These are phyloP conservation scores for Poecilia wingei DNA, from an alignment of 2,797 vertebrate species.

Conservation along the genomic window DNA sequence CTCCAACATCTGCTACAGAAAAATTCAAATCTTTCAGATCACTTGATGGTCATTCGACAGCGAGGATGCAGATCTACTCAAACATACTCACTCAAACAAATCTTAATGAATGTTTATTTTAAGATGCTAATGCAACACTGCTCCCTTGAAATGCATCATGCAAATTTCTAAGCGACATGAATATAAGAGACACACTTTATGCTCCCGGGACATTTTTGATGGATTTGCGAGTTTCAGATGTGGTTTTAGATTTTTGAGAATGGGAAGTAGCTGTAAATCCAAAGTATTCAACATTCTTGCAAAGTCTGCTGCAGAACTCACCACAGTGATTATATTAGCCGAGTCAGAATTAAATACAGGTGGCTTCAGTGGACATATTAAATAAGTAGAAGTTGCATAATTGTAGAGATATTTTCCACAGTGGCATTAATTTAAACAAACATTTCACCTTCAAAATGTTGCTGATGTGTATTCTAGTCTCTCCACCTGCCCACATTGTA, in stretches of 20 bases:
- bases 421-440: background rate
- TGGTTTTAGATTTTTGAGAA: background rate
- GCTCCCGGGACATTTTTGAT: background rate
- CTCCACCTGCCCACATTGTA: constrained; percentile 6
- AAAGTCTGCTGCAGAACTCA: constrained; percentile 2
- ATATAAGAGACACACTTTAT: background rate
- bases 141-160: background rate
- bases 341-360: background rate
- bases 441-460: background rate
- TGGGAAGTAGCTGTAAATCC: constrained; percentile 3
- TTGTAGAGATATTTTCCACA: background rate
- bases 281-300: constrained; percentile 9
- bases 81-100: background rate
- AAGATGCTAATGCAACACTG: background rate
- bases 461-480: constrained; percentile 11
- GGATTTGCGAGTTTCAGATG: background rate
- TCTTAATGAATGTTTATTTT: background rate
- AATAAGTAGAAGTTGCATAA: background rate
- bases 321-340: background rate
- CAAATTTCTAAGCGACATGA: background rate
- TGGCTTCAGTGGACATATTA: background rate
- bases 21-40: background rate
- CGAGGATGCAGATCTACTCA: background rate
- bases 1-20: background rate
- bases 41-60: background rate